Evolutionary conservation across 2,888 invertebrate species (phyloP).

Genomic region (Sphinx pinastri): DNA sequence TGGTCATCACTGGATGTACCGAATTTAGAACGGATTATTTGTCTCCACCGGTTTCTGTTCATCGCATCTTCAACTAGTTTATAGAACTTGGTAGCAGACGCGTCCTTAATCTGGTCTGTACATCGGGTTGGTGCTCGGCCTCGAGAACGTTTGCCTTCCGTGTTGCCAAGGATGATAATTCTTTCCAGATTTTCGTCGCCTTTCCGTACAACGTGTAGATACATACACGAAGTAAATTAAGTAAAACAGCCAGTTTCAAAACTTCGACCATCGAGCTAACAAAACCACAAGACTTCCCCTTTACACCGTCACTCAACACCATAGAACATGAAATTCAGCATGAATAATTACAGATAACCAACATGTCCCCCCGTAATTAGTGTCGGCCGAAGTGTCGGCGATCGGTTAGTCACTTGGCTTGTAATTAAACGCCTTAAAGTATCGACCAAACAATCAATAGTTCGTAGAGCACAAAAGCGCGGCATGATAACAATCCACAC

Average conservation of each 20-base stretch:
- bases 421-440: conserved; percentile 78
- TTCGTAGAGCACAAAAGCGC: conserved; percentile 81
- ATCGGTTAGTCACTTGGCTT: conserved; percentile 73
- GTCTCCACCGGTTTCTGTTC: no score
- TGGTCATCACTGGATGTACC: no score
- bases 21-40: no score
- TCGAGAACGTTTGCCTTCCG: no score
- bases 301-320: background rate
- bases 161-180: no score
- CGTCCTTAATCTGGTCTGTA: no score
- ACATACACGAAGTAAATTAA: no score
- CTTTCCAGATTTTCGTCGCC: no score
- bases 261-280: background rate
- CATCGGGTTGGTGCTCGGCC: no score
- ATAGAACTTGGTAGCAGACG: no score
- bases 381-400: conserved; percentile 78
- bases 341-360: conserved; percentile 76
- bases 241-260: background rate
- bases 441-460: conserved; percentile 82
- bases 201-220: no score
- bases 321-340: conserved; percentile 56
- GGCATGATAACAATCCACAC: conserved; percentile 77
- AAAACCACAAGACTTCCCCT: background rate
- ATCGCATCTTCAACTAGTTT: no score
- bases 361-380: conserved; percentile 72